phyloP scores from a whole-genome alignment of 92 coral and sea anemone species.

The Chrysogorgia sp. region DNA sequence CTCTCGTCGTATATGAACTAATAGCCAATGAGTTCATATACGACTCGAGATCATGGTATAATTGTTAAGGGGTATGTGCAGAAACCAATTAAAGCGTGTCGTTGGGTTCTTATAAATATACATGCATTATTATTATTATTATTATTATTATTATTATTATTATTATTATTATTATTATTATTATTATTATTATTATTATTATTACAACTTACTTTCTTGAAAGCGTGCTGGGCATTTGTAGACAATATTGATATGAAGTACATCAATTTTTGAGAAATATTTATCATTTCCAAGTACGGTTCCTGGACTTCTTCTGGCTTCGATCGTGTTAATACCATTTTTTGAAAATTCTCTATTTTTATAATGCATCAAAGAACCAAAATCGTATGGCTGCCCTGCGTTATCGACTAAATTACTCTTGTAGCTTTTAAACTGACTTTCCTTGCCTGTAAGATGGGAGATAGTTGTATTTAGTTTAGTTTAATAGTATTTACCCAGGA shows the following conservation, averaged over 20 bases:
- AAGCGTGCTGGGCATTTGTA: neutral
- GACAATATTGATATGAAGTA: neutral
- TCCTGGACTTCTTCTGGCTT: neutral
- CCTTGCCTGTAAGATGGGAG: constrained; percentile 5
- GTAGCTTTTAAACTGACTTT: constrained; percentile 24
- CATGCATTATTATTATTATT: no score
- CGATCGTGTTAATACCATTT: constrained; percentile 1
- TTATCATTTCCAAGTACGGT: neutral
- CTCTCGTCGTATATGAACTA: no score
- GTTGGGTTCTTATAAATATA: no score
- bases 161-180: no score
- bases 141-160: no score
- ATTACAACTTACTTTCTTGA: neutral
- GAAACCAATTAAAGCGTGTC: no score
- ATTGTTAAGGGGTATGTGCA: no score
- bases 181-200: no score
- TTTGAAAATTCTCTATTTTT: neutral
- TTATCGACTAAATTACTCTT: constrained; percentile 8
- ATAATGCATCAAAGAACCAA: constrained; percentile 39
- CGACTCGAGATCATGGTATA: no score
- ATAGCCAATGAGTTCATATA: no score
- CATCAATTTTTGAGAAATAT: constrained; percentile 1
- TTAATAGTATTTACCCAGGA: neutral
- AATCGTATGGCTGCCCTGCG: constrained; percentile 30
- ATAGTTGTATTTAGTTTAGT: neutral